Evolutionary conservation across 2,797 vertebrate species (phyloP).

Genomic region (Rallus crepitans): DNA sequence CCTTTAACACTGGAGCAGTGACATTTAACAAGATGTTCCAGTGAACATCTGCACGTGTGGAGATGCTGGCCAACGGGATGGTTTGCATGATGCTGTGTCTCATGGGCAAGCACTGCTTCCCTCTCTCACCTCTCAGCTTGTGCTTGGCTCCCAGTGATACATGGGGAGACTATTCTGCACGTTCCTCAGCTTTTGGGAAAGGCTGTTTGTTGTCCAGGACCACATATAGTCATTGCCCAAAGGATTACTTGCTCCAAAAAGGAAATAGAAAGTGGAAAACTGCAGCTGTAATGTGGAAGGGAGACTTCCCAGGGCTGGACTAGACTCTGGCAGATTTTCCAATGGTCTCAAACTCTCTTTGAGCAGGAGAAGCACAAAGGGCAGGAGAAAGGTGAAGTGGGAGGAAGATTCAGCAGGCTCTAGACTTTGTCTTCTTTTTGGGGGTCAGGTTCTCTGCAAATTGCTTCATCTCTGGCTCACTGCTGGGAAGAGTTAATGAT

Average conservation of each 20-base stretch:
- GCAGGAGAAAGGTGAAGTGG: not conserved
- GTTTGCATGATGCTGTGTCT: rapidly evolving
- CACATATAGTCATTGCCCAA: not conserved
- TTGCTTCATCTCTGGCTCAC: not conserved
- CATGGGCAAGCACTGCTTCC: not conserved
- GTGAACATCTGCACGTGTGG: not conserved
- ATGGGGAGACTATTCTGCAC: not conserved
- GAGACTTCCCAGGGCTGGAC: not conserved
- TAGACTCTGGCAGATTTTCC: not conserved
- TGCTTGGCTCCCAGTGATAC: not conserved
- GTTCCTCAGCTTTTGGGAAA: not conserved
- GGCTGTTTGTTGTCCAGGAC: not conserved
- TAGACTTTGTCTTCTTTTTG: not conserved
- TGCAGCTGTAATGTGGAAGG: not conserved
- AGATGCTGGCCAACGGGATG: not conserved
- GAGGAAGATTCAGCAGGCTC: not conserved
- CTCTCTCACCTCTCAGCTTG: not conserved
- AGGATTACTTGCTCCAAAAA: not conserved
- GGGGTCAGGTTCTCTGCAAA: not conserved
- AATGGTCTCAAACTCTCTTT: not conserved
- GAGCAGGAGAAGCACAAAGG: not conserved
- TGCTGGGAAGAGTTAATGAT: not conserved
- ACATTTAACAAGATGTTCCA: not conserved
- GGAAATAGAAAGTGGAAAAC: not conserved
- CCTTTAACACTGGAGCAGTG: not conserved